Conservation (phyloP, 2,113 vertebrate species). For the Hydropotes inermis region DNA sequence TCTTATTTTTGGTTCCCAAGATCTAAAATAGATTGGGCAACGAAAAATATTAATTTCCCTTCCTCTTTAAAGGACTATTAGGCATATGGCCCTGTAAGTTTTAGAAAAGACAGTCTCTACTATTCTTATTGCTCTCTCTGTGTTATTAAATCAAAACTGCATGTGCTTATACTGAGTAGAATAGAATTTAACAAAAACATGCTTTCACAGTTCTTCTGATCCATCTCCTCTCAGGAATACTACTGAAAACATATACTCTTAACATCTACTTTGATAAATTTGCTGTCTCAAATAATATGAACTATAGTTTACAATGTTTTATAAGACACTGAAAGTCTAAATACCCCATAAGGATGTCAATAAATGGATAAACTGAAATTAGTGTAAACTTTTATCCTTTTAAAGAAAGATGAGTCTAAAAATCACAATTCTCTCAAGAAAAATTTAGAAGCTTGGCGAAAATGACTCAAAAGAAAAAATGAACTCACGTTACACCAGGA, state of each 20-base stretch:
- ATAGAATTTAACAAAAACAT: neutral
- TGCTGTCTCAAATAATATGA: neutral
- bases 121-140: neutral
- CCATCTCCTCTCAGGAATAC: neutral
- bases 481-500: constrained; percentile 94
- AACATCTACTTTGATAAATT: neutral
- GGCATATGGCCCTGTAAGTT: neutral
- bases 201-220: neutral
- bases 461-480: neutral
- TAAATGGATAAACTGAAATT: neutral
- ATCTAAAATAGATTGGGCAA: neutral
- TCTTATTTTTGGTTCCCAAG: constrained; percentile 27
- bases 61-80: neutral
- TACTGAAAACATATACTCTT: neutral
- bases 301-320: neutral
- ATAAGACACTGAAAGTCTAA: neutral
- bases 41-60: neutral
- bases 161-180: neutral
- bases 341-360: neutral
- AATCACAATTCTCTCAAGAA: neutral
- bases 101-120: neutral
- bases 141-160: neutral
- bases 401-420: neutral
- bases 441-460: neutral
- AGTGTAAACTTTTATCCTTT: neutral